These are phyloP conservation scores for Homarus americanus DNA, from an alignment of 1,140 invertebrate genomes.

Conservation along the genomic window DNA sequence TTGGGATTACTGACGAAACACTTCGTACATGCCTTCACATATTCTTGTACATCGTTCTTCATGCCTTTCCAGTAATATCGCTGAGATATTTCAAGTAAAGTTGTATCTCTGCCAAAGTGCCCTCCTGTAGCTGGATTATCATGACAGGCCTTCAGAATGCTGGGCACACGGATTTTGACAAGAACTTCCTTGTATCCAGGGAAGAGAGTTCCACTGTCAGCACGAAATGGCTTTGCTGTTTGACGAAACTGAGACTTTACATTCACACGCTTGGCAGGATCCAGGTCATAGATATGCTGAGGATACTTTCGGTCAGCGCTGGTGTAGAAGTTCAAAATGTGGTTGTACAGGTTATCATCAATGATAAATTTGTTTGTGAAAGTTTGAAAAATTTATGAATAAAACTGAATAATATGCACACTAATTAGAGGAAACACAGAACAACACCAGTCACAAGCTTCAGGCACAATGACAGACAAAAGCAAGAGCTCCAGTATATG, in stretches of 20 bases:
- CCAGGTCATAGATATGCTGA: neutral
- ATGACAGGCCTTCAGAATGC: constrained; percentile 4
- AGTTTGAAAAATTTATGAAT: too few species aligned
- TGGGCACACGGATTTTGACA: neutral
- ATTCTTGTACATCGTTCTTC: constrained; percentile 27
- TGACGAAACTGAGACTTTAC: constrained; percentile 12
- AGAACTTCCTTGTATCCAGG: neutral
- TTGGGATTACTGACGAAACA: constrained; percentile 15
- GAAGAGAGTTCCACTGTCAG: neutral
- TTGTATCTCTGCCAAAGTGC: neutral
- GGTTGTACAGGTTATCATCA: neutral
- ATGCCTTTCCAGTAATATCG: constrained; percentile 28
- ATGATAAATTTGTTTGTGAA: neutral
- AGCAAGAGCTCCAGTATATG: too few species aligned
- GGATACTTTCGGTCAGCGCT: neutral
- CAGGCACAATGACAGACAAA: too few species aligned
- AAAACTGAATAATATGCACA: too few species aligned
- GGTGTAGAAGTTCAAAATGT: neutral
- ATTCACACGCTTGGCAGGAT: neutral
- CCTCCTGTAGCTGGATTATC: neutral
- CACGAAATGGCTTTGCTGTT: neutral
- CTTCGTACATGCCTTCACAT: constrained; percentile 8
- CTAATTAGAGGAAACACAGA: too few species aligned
- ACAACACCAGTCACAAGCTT: too few species aligned
- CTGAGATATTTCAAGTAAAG: constrained; percentile 9